Percentiles rank a stretch among this genome's conserved stretches.
Evolutionary conservation across 2,888 invertebrate genomes (phyloP).

Genomic region (Leucoma salicis): DNA sequence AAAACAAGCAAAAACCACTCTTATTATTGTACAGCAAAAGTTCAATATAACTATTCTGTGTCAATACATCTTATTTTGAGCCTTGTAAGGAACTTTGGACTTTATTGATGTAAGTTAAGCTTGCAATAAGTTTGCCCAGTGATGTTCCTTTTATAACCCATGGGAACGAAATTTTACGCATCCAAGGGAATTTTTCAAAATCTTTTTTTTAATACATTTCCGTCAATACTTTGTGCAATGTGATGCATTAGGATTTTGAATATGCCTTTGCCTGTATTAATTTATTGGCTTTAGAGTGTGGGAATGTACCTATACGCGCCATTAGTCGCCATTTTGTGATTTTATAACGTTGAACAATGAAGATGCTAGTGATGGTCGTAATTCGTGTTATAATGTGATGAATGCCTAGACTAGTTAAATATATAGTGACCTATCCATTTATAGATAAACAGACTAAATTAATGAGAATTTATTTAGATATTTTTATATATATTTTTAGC

Average conservation of each 20-base stretch:
- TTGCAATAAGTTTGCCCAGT: conserved; percentile 9
- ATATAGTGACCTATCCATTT: too few relatives aligned
- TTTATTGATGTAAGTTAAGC: conserved; percentile 14
- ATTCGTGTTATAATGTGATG: too few relatives aligned
- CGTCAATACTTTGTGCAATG: conserved; percentile 35
- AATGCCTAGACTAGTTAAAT: too few relatives aligned
- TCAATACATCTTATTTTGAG: background rate
- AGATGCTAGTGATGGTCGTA: too few relatives aligned
- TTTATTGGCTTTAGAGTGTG: conserved; percentile 31
- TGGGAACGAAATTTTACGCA: conserved; percentile 71
- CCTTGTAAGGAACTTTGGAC: conserved; percentile 3
- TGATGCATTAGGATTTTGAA: conserved; percentile 34
- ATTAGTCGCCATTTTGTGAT: too few relatives aligned
- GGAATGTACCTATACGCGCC: too few relatives aligned
- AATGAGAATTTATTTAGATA: too few relatives aligned
- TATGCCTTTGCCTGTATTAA: conserved; percentile 27
- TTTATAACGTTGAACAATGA: too few relatives aligned
- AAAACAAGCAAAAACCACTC: conserved; percentile 21
- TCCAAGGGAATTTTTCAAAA: conserved; percentile 63
- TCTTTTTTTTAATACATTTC: conserved; percentile 24
- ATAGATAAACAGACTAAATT: too few relatives aligned
- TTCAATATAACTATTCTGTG: conserved; percentile 10
- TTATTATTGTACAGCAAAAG: conserved; percentile 15
- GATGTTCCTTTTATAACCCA: conserved; percentile 42
- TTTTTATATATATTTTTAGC: too few relatives aligned